Conservation (phyloP, 2,113 vertebrate species). For the Leptosomus discolor region DNA sequence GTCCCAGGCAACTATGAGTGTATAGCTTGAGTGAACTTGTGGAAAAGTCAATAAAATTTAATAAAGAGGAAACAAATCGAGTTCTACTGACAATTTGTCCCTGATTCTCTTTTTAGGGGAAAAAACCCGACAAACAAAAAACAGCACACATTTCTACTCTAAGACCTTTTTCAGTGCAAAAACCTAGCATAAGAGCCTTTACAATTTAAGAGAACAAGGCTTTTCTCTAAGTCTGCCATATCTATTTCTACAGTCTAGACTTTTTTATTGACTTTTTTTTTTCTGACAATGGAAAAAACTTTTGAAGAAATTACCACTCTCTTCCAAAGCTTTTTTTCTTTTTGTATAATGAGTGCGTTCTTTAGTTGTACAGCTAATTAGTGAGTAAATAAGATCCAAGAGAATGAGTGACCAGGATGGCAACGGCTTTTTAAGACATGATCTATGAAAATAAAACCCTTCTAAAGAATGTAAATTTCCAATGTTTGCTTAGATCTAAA, state of each 20-base stretch:
- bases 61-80: background rate
- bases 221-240: background rate
- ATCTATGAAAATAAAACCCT: conserved; percentile 14
- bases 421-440: background rate
- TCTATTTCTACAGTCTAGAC: background rate
- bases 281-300: background rate
- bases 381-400: background rate
- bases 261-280: background rate
- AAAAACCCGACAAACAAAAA: background rate
- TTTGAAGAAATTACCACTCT: background rate
- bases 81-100: background rate
- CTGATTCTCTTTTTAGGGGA: background rate
- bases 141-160: accelerated
- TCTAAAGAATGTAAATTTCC: background rate
- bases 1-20: background rate
- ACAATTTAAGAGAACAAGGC: background rate
- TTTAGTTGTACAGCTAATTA: background rate
- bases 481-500: background rate
- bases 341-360: background rate
- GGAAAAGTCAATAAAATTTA: background rate
- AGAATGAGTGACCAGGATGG: background rate
- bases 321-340: background rate
- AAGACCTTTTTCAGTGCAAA: background rate
- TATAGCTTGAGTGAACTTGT: background rate
- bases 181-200: background rate